Evolutionary conservation across 2,888 invertebrate species (phyloP).

Genomic region (Phasia obesa): DNA sequence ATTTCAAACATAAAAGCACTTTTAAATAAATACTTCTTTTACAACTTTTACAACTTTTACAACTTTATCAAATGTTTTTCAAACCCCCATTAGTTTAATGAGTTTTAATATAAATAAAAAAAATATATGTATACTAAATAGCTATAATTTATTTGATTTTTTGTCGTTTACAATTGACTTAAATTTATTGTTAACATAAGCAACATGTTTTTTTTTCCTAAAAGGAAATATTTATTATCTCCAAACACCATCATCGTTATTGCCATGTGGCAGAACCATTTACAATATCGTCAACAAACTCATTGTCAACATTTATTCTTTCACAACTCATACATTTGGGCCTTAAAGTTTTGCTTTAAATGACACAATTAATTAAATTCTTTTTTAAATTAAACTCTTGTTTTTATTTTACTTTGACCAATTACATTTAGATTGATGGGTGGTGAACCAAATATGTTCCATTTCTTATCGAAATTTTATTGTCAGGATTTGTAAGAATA

Average conservation of each 20-base stretch:
- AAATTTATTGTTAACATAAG: conserved; percentile 14
- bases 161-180: not conserved
- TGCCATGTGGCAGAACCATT: not conserved
- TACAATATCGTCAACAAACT: conserved; percentile 1
- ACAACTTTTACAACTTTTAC: too few species aligned
- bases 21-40: too few species aligned
- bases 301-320: not conserved
- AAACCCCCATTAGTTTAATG: conserved; percentile 2
- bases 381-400: not conserved
- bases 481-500: too few species aligned
- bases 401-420: too few species aligned
- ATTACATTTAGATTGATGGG: too few species aligned
- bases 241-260: not conserved
- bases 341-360: too few species aligned
- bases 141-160: too few species aligned
- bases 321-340: not conserved
- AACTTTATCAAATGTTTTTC: not conserved
- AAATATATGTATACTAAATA: not conserved
- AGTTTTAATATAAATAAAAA: not conserved
- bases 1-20: too few species aligned
- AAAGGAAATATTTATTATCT: conserved; percentile 9
- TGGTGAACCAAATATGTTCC: too few species aligned
- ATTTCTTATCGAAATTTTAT: too few species aligned
- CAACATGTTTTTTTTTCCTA: not conserved
- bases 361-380: too few species aligned